Conservation (phyloP, 2,797 vertebrate species). For the Dallia pectoralis region DNA sequence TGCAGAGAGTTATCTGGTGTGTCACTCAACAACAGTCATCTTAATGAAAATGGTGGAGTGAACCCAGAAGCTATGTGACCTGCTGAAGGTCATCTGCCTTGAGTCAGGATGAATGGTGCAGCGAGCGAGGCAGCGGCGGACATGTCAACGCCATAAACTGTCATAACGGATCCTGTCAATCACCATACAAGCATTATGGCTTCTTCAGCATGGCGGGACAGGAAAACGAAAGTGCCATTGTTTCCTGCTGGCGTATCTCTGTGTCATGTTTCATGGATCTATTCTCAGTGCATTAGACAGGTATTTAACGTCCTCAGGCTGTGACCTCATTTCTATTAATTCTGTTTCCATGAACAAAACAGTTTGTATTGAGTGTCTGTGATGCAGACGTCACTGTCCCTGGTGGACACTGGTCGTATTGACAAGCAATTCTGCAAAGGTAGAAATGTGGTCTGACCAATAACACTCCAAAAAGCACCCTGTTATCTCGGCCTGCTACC, state of each 20-base stretch:
- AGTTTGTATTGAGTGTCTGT: neutral
- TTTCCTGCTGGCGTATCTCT: neutral
- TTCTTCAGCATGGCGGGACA: neutral
- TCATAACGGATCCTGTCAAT: neutral
- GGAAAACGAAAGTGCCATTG: neutral
- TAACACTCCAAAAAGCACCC: neutral
- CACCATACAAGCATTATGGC: neutral
- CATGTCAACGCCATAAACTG: constrained; percentile 31
- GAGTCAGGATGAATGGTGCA: constrained; percentile 20
- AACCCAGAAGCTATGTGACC: constrained; percentile 20
- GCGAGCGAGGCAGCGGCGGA: constrained; percentile 13
- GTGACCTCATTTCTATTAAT: neutral
- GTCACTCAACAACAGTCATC: constrained; percentile 7
- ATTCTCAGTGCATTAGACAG: neutral
- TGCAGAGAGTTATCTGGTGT: neutral
- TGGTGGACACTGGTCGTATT: neutral
- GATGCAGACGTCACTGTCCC: neutral
- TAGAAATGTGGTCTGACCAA: neutral
- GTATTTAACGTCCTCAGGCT: neutral
- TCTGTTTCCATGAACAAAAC: constrained; percentile 5
- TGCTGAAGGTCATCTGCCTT: constrained; percentile 35
- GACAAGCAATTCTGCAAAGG: neutral
- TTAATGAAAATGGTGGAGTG: constrained; percentile 16
- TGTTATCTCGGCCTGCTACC: neutral
- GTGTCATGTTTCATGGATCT: neutral